These are phyloP conservation scores for Tachysurus fulvidraco DNA, from an alignment of 2,113 vertebrate species.

Conservation along the genomic window DNA sequence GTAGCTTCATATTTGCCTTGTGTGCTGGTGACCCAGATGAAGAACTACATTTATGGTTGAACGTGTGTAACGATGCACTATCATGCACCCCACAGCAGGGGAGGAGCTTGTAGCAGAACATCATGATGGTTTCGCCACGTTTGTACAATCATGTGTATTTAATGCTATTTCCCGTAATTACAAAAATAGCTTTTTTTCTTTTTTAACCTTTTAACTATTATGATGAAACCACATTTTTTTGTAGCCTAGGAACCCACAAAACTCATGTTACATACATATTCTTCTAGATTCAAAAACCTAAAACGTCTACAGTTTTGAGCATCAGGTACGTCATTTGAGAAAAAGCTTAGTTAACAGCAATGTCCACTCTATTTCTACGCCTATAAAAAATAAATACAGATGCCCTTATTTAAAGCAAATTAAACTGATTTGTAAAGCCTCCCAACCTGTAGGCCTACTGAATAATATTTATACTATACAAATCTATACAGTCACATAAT, in stretches of 20 bases:
- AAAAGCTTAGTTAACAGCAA: not conserved
- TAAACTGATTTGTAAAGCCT: not conserved
- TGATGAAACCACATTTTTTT: not conserved
- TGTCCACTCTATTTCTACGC: not conserved
- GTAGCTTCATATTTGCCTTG: not conserved
- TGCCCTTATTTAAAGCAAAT: not conserved
- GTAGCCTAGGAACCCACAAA: not conserved
- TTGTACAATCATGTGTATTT: not conserved
- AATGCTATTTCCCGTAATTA: not conserved
- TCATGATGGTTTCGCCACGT: not conserved
- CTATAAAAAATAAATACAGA: not conserved
- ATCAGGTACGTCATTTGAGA: not conserved
- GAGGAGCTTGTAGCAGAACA: not conserved
- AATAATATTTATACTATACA: not conserved
- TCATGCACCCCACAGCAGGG: not conserved
- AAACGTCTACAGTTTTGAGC: not conserved
- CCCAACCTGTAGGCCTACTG: not conserved
- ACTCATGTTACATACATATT: not conserved
- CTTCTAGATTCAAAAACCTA: not conserved
- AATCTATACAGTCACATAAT: not conserved
- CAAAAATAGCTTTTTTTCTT: not conserved
- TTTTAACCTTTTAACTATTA: too few species aligned
- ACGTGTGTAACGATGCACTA: not conserved
- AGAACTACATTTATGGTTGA: not conserved
- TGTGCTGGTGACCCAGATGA: not conserved